Evolutionary conservation across 2,888 invertebrate genomes (phyloP), one percentile per base, ranked within the genome.

Genomic region (Frankliniella intonsa): DNA sequence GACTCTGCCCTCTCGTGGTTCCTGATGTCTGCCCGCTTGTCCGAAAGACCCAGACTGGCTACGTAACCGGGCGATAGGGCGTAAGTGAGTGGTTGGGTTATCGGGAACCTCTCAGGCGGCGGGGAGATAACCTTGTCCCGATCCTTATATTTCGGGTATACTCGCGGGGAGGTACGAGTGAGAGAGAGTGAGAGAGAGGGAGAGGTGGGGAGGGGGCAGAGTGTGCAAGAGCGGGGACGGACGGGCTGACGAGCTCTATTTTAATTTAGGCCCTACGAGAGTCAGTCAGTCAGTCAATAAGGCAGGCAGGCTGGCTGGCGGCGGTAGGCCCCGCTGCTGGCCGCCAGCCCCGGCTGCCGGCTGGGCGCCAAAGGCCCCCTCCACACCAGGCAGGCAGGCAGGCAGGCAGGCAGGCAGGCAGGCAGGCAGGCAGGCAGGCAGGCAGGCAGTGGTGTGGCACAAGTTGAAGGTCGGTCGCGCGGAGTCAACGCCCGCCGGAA

Each of bases 381-480:
- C 38, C 38, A 38, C 38, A 3, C 38, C 55, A n/a, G 50, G 81
- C 81, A 11, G 11, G 62, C 62, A 17, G 38, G 69, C 69, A 25
- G 69, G 22, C 69, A 76, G 69, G 22, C 69, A 76, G 25, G 22
- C 69, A 25, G 38, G 38, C 38, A 38, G 38, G 55, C 55, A 55
- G 55, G 17, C 55, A 19, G 55, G 17, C 55, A 55, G 55, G 17
- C 55, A 14, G 55, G 69, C 69, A 25, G 69, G 22, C 69, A 25
- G 69, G 12, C 25, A 25, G 25, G 22, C 69, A 22, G 69, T 76
- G 69, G 69, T 76, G 69, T 76, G 22, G 25, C 69, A 76, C 69
- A 76, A 81, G 83, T 83, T 83, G 83, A 83, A 83, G 83, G 83
- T 81, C 83, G 83, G 83, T 82, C 83, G 50, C 49, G 11, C 12